Evolutionary conservation across 2,888 invertebrate species (phyloP), one percentile per base, ranked within the genome.

Genomic region (Andricus quercusramuli): DNA sequence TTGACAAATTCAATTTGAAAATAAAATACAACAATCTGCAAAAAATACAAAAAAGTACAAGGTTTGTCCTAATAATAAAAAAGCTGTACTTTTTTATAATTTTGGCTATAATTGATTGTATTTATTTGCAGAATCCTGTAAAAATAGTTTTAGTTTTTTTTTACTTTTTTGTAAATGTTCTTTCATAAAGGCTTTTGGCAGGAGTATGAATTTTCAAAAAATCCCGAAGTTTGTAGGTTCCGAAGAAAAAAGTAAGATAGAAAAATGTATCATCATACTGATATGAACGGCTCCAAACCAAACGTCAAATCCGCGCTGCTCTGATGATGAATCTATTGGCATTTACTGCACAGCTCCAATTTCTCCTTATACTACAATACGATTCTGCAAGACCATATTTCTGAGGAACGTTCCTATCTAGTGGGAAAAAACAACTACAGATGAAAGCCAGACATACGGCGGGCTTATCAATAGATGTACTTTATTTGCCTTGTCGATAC

Each of bases 391-490:
- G 51, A 37, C 74, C 6, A 56, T 74, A 74, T 74, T 74, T 74
- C 56, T 32, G 32, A 59, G 56, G 56, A 74, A 74, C n/a, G 6
- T 32, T 74, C 51, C 32, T 8, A 37, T 56, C 56, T 56, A n/a
- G 32, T 15, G 37, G 25, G 6, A 74, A 74, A 74, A 74, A 74
- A 56, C 20, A 37, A 15, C 32, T 13, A 51, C 17, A 56, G 25
- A 37, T 74, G 8, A 59, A 74, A 59, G 29, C 74, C 32, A 74
- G 74, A 74, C 37, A 29, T 74, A 74, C 37, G n/a, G 56, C 22
- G n/a, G n/a, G 51, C 51, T 74, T 74, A 74, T 56, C 6, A 74
- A 51, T 59, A 51, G 20, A 32, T 56, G 70, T 70, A 29, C 59
- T 70, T 47, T 70, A 70, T 44, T 51, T 9, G 47, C 51, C 25